Evolutionary conservation across 2,888 invertebrate genomes (phyloP), one percentile per base, ranked within the genome.

Genomic region (Myopa tessellatipennis): DNA sequence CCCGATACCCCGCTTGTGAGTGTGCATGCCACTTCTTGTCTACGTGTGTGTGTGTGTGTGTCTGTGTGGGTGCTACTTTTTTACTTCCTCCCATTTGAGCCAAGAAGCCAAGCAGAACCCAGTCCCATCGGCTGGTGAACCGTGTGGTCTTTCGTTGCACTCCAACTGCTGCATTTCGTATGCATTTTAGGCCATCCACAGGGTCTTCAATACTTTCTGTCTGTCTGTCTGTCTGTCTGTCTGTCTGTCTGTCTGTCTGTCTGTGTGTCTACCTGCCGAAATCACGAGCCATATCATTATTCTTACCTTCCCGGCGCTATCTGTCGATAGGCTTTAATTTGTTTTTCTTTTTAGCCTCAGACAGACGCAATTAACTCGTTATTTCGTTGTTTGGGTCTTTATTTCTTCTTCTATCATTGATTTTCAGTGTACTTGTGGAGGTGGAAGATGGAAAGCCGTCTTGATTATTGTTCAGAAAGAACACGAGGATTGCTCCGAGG

Each of bases 281-380:
- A 16, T 55, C 71, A 40, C 18, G 38, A 71, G 38, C 60, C 69
- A 52, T 52, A 18, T 63, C 68, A 73, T 74, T 74, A 77, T 77
- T 50, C 60, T 74, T 34, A 50, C 16, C 18, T 70, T 50, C 52
- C 16, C 50, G 6, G 26, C 16, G n/a, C 34, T 36, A 16, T 75
- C 50, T 58, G 34, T 40, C 58, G 26, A 60, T 34, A n/a, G 63
- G 40, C 58, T 58, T 68, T 55, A 16, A 60, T 58, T 60, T 65
- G 52, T 34, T 67, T 55, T 34, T 68, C 38, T 38, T 58, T 26
- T 65, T 67, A 26, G 50, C 74, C 63, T 40, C 72, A 76, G 78
- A 78, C 78, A 76, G 71, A 70, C 65, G 71, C 78, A 78, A 74
- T 78, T 74, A 78, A 63, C 26, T 16, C 73, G n/a, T 67, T 40